Base-by-base conservation (phyloP, 2,888 invertebrate species). In the Euzetes globulus region DNA sequence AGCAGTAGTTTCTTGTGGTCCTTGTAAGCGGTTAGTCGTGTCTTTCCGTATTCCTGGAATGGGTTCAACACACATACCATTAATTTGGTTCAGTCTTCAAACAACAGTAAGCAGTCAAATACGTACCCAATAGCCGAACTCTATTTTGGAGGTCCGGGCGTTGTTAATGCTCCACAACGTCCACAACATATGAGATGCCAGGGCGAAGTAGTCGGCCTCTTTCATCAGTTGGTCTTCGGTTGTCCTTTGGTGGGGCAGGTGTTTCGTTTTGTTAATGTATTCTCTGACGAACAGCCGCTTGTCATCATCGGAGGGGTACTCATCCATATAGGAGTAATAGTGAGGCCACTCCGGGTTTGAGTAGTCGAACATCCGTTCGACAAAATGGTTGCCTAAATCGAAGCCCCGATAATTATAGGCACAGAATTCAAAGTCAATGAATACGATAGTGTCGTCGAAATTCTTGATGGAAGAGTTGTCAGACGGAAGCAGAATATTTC, bases 341-440 rank as follows among this genome's bases (percentile, higher is more conserved):
- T 89, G 90, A 0, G 95, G 95, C 79, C 88, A 87, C 45, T 88
- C 86, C 0, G 88, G 86, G 75, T 88, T 88, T 0, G 90, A 91
- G 82, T 96, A 95, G 81, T 95, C 92, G 81, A 91, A 91, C 0
- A 88, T 88, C 92, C 94, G 83, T 82, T 96, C 96, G 77, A 91
- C 87, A 82, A 96, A 94, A 81, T 96, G 96, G 83, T 96, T 96
- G 3, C 95, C 95, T 71, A 96, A 85, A 83, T 96, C 96, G 83
- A 94, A 96, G 0, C 90, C 94, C 72, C 83, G 86, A 82, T 92
- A 92, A 82, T 96, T 95, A 84, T 96, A 96, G 0, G 94, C 91
- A 83, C 94, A 94, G 82, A 95, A 96, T 83, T 96, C 95, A 82
- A 92, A 96, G 82, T 96, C 96, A 80, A 92, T 93, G 37, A 93